Evolutionary conservation across 2,888 invertebrate species (phyloP).

Genomic region (Melinopterus prodromus): DNA sequence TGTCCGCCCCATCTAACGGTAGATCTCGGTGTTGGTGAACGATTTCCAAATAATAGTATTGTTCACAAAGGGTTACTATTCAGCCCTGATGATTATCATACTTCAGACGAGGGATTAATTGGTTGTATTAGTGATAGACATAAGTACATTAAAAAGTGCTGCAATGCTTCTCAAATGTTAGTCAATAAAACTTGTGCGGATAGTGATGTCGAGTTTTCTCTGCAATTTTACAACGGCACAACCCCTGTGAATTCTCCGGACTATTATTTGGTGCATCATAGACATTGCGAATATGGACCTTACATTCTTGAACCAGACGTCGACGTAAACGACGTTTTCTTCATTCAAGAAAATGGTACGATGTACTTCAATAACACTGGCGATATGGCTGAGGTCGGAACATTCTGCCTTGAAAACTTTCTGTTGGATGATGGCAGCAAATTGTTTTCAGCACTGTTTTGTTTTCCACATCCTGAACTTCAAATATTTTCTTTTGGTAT

Average conservation of each 20-base stretch:
- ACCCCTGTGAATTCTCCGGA: background rate
- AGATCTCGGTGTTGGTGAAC: conserved; percentile 21
- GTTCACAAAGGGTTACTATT: conserved; percentile 22
- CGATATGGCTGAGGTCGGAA: background rate
- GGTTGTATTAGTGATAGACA: conserved; percentile 26
- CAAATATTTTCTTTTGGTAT: conserved; percentile 10
- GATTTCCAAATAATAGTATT: conserved; percentile 10
- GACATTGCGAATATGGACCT: background rate
- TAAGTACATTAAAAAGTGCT: conserved; percentile 29
- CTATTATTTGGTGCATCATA: background rate
- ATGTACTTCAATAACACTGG: conserved; percentile 8
- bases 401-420: conserved; percentile 25
- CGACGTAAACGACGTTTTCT: conserved; percentile 9
- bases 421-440: background rate
- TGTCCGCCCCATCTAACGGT: conserved; percentile 14
- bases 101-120: conserved; percentile 7
- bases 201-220: conserved; percentile 14
- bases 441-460: conserved; percentile 13
- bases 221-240: background rate
- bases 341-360: conserved; percentile 26
- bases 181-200: conserved; percentile 12
- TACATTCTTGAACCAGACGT: background rate
- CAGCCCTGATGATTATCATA: conserved; percentile 12
- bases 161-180: conserved; percentile 6
- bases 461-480: background rate